phyloP scores from a whole-genome alignment of 1,140 invertebrate species.

The Mylabris phalerata region DNA sequence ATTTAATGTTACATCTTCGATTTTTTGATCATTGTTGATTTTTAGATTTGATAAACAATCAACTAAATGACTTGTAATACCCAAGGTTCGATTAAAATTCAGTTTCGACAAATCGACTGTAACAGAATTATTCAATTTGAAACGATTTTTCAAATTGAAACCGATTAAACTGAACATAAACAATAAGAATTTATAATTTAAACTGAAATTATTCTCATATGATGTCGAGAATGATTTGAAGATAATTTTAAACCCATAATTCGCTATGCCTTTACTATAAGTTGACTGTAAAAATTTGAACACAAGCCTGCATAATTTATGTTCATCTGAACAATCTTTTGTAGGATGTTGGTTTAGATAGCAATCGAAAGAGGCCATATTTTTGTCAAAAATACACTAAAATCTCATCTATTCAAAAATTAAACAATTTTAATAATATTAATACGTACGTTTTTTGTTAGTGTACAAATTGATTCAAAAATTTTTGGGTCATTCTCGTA shows the following conservation, averaged over 20 bases:
- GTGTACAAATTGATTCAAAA: constrained; percentile 22
- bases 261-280: background rate
- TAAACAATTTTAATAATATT: background rate
- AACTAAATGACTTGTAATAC: constrained; percentile 22
- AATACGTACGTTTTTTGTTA: constrained; percentile 31
- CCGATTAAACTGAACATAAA: constrained; percentile 26
- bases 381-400: constrained; percentile 27
- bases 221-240: constrained; percentile 23
- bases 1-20: constrained; percentile 23
- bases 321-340: background rate
- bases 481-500: constrained; percentile 18
- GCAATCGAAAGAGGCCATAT: constrained; percentile 16
- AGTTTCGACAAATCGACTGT: too few relatives aligned
- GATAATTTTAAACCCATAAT: constrained; percentile 25
- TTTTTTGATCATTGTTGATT: constrained; percentile 12
- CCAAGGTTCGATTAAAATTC: background rate
- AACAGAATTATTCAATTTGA: constrained; percentile 1
- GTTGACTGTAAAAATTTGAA: background rate
- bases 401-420: background rate
- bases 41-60: constrained; percentile 21
- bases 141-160: constrained; percentile 26
- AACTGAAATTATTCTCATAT: constrained; percentile 19
- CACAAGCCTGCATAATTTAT: background rate
- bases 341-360: constrained; percentile 1
- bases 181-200: constrained; percentile 28